phyloP scores from a whole-genome alignment of 2,797 vertebrate genomes.

The Rhincodon typus region DNA sequence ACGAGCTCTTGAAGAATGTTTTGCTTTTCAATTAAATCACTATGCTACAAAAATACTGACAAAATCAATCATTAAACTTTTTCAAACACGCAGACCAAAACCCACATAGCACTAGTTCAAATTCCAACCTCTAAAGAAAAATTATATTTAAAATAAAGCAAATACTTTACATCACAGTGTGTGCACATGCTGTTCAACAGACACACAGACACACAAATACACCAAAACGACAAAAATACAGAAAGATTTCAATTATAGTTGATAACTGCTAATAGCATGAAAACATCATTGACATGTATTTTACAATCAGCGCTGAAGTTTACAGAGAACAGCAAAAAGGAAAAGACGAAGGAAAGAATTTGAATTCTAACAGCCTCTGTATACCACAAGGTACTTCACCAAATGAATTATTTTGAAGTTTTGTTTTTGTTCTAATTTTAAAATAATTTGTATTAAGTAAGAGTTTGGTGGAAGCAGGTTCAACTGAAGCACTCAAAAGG shows the following conservation, averaged over 20 bases:
- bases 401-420: background rate
- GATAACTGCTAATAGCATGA: background rate
- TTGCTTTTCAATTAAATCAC: too few relatives aligned
- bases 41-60: too few relatives aligned
- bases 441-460: too few relatives aligned
- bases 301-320: background rate
- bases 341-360: background rate
- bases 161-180: too few relatives aligned
- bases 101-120: too few relatives aligned
- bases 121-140: too few relatives aligned
- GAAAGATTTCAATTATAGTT: background rate
- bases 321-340: background rate
- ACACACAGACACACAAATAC: background rate
- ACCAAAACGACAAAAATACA: background rate
- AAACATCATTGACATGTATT: background rate
- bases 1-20: too few relatives aligned
- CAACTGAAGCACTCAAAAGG: background rate
- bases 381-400: background rate
- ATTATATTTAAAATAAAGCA: too few relatives aligned
- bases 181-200: background rate
- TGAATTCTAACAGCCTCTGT: background rate
- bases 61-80: too few relatives aligned
- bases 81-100: too few relatives aligned
- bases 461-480: too few relatives aligned
- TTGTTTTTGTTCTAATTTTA: too few relatives aligned